Evolutionary conservation across 1,140 invertebrate species (phyloP).

Genomic region (Chrysoperla carnea): DNA sequence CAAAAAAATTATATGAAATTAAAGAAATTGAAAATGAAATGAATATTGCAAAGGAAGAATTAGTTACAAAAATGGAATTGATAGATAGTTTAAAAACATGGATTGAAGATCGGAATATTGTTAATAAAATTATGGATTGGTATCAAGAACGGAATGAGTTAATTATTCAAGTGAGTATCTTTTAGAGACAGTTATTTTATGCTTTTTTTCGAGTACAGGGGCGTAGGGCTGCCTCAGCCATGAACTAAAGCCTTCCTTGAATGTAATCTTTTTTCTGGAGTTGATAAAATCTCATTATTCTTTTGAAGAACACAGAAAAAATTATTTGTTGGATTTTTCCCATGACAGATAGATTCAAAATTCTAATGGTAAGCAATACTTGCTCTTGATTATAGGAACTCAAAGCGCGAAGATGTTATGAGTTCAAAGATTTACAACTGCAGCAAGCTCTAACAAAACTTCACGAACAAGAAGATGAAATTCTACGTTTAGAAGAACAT

Average conservation of each 20-base stretch:
- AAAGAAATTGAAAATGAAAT: constrained; percentile 15
- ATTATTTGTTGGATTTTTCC: too few species aligned
- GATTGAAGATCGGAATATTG: constrained; percentile 1
- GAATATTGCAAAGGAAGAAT: constrained; percentile 17
- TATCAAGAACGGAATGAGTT: constrained; percentile 9
- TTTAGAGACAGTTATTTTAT: too few species aligned
- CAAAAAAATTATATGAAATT: constrained; percentile 11
- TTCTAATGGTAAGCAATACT: too few species aligned
- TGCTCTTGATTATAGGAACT: not conserved
- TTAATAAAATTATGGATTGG: constrained; percentile 8
- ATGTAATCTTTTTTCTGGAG: not conserved
- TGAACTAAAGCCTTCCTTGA: too few species aligned
- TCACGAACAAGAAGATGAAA: constrained; percentile 15
- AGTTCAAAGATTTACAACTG: constrained; percentile 18
- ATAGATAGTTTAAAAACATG: constrained; percentile 8
- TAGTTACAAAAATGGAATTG: constrained; percentile 11
- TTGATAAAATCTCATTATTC: too few species aligned
- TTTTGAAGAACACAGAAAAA: too few species aligned
- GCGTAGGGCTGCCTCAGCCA: too few species aligned
- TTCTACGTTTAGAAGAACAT: constrained; percentile 19
- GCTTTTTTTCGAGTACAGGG: too few species aligned
- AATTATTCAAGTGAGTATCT: constrained; percentile 9
- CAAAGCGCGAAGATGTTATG: constrained; percentile 11
- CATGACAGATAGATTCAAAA: too few species aligned
- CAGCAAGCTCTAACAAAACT: constrained; percentile 12